These are phyloP conservation scores for Matsumurasca onukii DNA, from an alignment of 1,140 invertebrate species.

Conservation along the genomic window DNA sequence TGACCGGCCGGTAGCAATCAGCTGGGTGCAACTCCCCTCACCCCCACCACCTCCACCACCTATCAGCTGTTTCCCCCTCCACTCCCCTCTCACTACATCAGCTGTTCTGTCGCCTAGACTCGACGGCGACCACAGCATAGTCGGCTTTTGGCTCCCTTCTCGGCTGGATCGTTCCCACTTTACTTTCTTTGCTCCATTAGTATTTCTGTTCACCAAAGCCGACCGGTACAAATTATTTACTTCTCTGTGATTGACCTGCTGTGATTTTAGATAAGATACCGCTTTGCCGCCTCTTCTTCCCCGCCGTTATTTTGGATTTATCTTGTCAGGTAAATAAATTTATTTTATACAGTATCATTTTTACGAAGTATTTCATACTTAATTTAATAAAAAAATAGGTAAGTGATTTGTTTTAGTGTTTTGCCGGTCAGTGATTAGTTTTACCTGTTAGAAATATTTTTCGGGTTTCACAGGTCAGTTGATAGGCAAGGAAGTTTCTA, in stretches of 20 bases:
- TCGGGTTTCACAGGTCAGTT: too few relatives aligned
- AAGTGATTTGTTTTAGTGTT: too few relatives aligned
- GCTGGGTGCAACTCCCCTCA: conserved; percentile 7
- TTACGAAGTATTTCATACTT: too few relatives aligned
- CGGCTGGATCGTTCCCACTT: background rate
- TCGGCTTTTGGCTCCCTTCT: conserved; percentile 2
- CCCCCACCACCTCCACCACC: too few relatives aligned
- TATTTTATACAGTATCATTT: too few relatives aligned
- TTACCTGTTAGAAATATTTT: too few relatives aligned
- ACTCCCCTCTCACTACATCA: conserved; percentile 29
- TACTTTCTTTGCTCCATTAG: conserved; percentile 20
- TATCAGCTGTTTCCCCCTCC: conserved; percentile 1
- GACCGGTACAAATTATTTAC: conserved; percentile 18
- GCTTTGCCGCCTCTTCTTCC: background rate
- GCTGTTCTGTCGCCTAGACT: conserved; percentile 24
- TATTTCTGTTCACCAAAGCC: conserved; percentile 13
- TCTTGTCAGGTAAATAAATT: conserved; percentile 5
- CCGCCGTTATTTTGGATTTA: conserved; percentile 8
- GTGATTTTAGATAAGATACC: conserved; percentile 20
- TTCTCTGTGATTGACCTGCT: conserved; percentile 14
- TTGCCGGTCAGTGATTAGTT: too few relatives aligned
- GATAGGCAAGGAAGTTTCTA: too few relatives aligned
- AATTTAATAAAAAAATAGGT: too few relatives aligned
- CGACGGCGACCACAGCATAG: conserved; percentile 1
- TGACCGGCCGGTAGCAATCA: conserved; percentile 33